Evolutionary conservation across 2,113 vertebrate genomes (phyloP).

Genomic region (Serinus canaria): DNA sequence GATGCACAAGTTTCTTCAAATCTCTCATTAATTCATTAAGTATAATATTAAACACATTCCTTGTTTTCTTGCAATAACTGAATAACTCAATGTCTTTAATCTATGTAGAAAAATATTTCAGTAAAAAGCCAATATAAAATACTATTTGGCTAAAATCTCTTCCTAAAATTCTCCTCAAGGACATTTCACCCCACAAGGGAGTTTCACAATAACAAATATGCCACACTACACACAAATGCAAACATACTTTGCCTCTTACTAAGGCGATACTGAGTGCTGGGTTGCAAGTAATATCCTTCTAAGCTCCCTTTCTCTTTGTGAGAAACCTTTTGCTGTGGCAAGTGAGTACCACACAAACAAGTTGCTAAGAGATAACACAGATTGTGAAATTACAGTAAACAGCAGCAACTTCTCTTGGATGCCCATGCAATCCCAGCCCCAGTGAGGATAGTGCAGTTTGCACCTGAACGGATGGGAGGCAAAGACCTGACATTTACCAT

Average conservation of each 20-base stretch:
- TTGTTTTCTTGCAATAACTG: background rate
- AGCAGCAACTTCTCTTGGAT: background rate
- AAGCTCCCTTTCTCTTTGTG: background rate
- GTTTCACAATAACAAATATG: background rate
- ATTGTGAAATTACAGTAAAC: conserved; percentile 4
- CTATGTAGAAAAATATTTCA: background rate
- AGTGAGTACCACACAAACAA: conserved; percentile 17
- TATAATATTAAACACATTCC: background rate
- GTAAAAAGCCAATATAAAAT: background rate
- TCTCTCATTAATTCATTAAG: background rate
- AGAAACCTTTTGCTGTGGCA: background rate
- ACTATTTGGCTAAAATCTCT: background rate
- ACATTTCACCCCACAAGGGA: background rate
- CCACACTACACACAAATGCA: background rate
- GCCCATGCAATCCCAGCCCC: background rate
- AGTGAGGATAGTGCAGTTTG: background rate
- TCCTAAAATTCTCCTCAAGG: background rate
- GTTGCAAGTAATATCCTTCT: background rate
- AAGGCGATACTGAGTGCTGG: background rate
- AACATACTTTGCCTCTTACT: background rate
- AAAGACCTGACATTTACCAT: background rate
- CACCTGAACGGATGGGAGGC: background rate
- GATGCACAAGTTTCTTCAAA: background rate
- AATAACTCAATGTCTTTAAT: background rate
- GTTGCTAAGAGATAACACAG: conserved; percentile 14